Base-by-base conservation (phyloP, 2,113 vertebrate species). In the Nipponia nippon region DNA sequence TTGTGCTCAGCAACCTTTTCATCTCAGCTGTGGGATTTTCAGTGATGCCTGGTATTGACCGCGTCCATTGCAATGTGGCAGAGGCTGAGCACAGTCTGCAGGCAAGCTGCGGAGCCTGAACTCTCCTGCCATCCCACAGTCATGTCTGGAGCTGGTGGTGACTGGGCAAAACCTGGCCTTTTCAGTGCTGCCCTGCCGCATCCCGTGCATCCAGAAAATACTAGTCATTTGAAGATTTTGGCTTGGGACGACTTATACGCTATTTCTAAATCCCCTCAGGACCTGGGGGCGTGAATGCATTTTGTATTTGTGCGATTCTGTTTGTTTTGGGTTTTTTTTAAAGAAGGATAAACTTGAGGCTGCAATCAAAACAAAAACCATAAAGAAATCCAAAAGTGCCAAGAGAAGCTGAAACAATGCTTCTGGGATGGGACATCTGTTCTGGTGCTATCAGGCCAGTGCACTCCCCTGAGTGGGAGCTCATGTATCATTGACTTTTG, bases 331-430 rank as follows among this genome's bases (percentile, higher is more conserved):
- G n/a, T 23, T 63, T 79, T 71, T 66, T 71, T 93, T 89, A 70
- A 63, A 63, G 11, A 59, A 66, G 80, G 94, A 91, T 93, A 93
- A 95, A 95, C 80, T 52, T 93, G 65, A 38, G 50, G 27, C 82
- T 96, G 82, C 63, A 95, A 63, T 96, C 77, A 81, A 94, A 97
- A 91, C 66, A 90, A 97, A 97, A 94, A 50, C 56, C 65, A 83
- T 89, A 89, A 96, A 97, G 93, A 97, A 93, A 89, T 94, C 59
- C 65, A 77, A n/a, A 97, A 93, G 40, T 94, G 59, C 55, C 5
- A 92, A 69, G 61, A 93, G 78, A 96, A 95, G 71, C 92, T 96
- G 95, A 94, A 97, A 89, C 73, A 84, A n/a, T 36, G 36, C 87
- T 87, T 89, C 76, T 62, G 93, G 83, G 83, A 40, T 47, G 56